Conservation (phyloP, 1,140 invertebrate species). For the Drosophila azteca region DNA sequence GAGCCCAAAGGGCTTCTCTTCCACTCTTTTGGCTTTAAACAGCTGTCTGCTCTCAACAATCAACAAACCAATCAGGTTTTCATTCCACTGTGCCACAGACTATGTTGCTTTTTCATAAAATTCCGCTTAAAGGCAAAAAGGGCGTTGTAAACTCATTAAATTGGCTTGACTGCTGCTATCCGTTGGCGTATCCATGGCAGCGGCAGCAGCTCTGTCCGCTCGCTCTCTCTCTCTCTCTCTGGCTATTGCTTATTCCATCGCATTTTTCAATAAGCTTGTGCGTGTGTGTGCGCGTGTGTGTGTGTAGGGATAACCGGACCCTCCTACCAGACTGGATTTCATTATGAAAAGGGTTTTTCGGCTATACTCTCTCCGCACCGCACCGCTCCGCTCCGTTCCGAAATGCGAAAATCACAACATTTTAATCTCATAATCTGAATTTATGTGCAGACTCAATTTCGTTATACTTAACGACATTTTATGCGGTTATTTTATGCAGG, state of each 20-base stretch:
- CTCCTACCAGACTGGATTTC: conserved; percentile 30
- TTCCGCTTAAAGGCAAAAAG: conserved; percentile 47
- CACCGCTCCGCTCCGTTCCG: background rate
- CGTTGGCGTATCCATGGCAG: conserved; percentile 3
- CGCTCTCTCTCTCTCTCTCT: conserved; percentile 20
- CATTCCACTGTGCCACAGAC: conserved; percentile 24
- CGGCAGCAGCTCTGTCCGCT: conserved; percentile 24
- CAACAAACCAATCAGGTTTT: conserved; percentile 6
- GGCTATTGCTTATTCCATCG: conserved; percentile 45
- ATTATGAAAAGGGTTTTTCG: conserved; percentile 65
- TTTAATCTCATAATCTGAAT: conserved; percentile 83
- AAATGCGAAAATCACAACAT: conserved; percentile 80
- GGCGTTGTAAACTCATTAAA: conserved; percentile 59
- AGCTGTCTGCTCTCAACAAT: no score
- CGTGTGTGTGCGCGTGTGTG: background rate
- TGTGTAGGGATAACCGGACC: background rate
- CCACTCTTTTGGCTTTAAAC: no score
- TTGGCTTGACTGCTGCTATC: conserved; percentile 37
- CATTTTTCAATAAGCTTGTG: conserved; percentile 55
- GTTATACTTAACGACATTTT: conserved; percentile 82
- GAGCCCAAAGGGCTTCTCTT: no score
- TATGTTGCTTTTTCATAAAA: conserved; percentile 57
- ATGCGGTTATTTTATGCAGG: conserved; percentile 77
- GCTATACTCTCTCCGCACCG: background rate
- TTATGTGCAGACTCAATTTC: conserved; percentile 82